A percentile compares a stretch with the other conserved stretches of the same genome.
Evolutionary conservation across 2,113 vertebrate species (phyloP).

Genomic region (Oxyura jamaicensis): DNA sequence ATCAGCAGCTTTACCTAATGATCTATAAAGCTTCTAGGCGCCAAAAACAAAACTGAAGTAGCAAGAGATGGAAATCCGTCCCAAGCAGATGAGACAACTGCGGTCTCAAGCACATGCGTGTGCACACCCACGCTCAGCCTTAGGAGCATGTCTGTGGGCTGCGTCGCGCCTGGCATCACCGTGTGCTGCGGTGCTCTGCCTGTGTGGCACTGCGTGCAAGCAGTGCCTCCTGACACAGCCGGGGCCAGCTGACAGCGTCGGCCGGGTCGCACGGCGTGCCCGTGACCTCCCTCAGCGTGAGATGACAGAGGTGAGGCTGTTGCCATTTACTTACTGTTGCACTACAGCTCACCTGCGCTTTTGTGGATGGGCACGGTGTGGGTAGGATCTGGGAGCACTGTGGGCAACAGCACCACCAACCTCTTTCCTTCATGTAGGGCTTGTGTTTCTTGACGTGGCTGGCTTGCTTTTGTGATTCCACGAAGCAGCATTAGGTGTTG

Average conservation of each 20-base stretch:
- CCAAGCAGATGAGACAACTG: background rate
- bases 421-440: background rate
- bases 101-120: fast-evolving
- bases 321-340: fast-evolving
- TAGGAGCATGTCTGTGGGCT: background rate
- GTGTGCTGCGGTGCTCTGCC: no score
- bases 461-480: background rate
- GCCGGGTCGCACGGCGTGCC: fast-evolving
- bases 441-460: background rate
- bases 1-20: slow-evolving; percentile 55
- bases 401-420: background rate
- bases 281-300: fast-evolving
- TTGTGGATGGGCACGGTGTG: fast-evolving
- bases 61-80: background rate
- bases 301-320: fast-evolving
- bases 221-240: background rate
- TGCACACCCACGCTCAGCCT: background rate
- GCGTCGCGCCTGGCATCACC: no score
- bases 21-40: slow-evolving; percentile 8
- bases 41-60: background rate
- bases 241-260: fast-evolving
- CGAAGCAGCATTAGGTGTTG: fast-evolving
- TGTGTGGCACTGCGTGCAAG: fast-evolving
- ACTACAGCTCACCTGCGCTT: background rate
- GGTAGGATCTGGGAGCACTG: fast-evolving